Conservation (phyloP, 2,113 vertebrate species). For the Proteles cristata region DNA sequence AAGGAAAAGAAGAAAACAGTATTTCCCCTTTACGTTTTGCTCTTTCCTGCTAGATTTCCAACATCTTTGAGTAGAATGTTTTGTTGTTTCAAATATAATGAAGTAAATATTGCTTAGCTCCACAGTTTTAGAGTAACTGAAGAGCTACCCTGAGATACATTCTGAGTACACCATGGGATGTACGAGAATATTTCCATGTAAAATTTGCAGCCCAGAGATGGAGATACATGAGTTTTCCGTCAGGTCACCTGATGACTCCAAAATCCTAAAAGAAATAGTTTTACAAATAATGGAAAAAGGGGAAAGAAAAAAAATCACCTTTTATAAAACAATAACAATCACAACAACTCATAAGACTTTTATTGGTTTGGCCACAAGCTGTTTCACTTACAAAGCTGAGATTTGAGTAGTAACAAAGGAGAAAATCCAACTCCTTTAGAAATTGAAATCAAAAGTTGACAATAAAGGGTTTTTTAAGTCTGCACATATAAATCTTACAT, state of each 20-base stretch:
- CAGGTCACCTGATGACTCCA: neutral
- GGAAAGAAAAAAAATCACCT: neutral
- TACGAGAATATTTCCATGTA: neutral
- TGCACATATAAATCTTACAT: constrained; percentile 23
- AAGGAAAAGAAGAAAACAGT: neutral
- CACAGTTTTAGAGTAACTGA: neutral
- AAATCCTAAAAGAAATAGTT: neutral
- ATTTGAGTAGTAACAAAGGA: neutral
- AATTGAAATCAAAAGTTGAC: neutral
- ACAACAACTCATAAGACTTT: neutral
- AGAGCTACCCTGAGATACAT: neutral
- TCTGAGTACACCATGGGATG: neutral
- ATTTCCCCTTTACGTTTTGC: constrained; percentile 13
- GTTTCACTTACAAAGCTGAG: constrained; percentile 15
- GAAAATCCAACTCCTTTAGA: constrained; percentile 26
- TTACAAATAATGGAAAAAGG: constrained; percentile 15
- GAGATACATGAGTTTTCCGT: neutral
- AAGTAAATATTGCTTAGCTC: neutral
- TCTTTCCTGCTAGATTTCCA: neutral
- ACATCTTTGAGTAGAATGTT: neutral
- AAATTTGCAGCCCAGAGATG: neutral
- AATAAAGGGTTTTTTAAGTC: neutral
- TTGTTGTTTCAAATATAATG: constrained; percentile 12
- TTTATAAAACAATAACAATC: constrained; percentile 10
- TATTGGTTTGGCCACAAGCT: neutral